Conservation (phyloP, 2,113 vertebrate species). For the Merops nubicus region DNA sequence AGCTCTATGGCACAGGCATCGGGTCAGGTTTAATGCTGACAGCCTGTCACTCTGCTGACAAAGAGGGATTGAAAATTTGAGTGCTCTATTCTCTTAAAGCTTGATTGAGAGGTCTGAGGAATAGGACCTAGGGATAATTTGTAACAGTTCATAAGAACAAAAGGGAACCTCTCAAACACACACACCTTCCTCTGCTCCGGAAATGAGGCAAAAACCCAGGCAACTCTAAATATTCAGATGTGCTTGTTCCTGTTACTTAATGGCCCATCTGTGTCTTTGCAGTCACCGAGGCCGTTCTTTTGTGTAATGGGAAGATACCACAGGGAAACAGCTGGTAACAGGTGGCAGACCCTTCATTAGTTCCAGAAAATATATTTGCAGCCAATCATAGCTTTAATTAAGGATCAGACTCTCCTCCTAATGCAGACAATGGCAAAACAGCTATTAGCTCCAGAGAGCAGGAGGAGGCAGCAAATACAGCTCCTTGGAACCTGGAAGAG, state of each 20-base stretch:
- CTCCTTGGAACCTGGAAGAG: neutral
- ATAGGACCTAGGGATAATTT: neutral
- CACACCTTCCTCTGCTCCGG: neutral
- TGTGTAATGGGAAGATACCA: neutral
- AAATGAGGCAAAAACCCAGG: neutral
- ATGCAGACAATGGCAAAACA: neutral
- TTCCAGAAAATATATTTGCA: neutral
- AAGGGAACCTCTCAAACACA: neutral
- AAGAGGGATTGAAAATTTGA: neutral
- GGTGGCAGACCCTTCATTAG: neutral
- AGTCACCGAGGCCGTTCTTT: neutral
- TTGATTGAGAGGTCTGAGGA: neutral
- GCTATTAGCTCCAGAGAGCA: neutral
- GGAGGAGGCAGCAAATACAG: neutral
- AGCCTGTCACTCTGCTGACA: neutral
- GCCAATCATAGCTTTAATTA: neutral
- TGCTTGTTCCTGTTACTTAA: neutral
- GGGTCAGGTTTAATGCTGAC: neutral
- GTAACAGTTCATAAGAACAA: neutral
- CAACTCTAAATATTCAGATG: neutral
- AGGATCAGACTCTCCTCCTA: neutral
- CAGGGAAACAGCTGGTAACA: neutral
- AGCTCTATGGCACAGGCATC: neutral
- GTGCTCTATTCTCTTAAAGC: too few species aligned
- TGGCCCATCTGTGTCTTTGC: neutral